Base-by-base conservation (phyloP, 2,113 vertebrate species). In the Paralichthys olivaceus region DNA sequence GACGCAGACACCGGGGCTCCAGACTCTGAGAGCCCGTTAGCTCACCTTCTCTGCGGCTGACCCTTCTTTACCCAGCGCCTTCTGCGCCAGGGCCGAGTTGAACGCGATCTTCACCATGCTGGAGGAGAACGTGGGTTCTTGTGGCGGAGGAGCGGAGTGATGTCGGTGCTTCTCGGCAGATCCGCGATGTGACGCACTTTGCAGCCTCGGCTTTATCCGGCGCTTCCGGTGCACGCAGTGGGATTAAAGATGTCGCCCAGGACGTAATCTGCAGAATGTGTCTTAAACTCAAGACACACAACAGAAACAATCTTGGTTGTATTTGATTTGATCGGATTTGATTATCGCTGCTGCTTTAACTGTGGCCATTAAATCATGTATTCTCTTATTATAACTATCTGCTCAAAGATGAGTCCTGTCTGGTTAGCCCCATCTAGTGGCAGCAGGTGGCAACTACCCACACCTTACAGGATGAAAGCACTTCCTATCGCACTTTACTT, bases 51-150 rank as follows among this genome's bases (percentile, higher is more conserved):
- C 93, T 0, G 90, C 89, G 59, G 91, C 91, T 7, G 94, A 74
- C 4, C 49, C 91, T 47, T 95, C 93, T 91, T 96, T 87, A 59
- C 90, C 89, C 78, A 93, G 90, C 73, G 93, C 94, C 83, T 96
- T 96, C 64, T 94, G 95, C 62, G 95, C 94, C 87, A 96, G 91
- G 34, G 95, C 94, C 17, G 96, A 94, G 83, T 94, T 96, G 61
- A 96, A 97, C 0, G 95, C 95, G 17, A 97, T 96, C 83, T 96
- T 96, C 92, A 97, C 96, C 96, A 97, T 97, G 49, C 67, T 79
- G 34, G 20, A 23, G 57, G 1, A 15, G 54, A 6, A 37, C 0
- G 34, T 72, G 1, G 43, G 45, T 40, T 57, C 49, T 57, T 2
- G 45, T 20, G 11, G 51, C 22, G 49, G 26, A 49, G 4, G 3